phyloP scores from a whole-genome alignment of 2,113 vertebrate genomes.

The Chaetops frenatus region DNA sequence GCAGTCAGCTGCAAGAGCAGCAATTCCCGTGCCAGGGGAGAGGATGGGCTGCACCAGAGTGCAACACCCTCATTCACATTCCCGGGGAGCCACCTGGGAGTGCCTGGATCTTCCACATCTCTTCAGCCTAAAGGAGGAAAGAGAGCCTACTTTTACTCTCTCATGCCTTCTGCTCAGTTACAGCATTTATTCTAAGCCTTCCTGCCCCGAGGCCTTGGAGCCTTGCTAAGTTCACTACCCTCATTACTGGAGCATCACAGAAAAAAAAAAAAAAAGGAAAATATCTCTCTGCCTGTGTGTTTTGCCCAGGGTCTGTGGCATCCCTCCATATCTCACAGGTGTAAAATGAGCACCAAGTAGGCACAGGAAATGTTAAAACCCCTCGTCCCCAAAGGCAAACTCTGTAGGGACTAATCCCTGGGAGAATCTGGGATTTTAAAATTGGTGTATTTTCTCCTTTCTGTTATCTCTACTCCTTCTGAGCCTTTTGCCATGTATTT shows the following conservation, averaged over 20 bases:
- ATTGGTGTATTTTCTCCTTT: conserved; percentile 6
- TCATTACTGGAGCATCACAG: not conserved
- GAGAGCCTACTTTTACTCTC: not conserved
- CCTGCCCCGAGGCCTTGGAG: not conserved
- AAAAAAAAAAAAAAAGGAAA: not conserved
- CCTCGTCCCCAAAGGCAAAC: not conserved
- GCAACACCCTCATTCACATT: not conserved
- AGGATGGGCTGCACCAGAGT: not conserved
- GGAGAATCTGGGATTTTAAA: not conserved
- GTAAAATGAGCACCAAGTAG: not conserved
- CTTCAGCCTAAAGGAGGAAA: not conserved
- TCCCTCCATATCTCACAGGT: not conserved
- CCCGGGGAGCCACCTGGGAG: not conserved
- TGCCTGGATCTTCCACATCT: not conserved
- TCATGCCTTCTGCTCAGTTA: conserved; percentile 2
- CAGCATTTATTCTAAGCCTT: conserved; percentile 8
- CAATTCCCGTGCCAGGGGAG: accelerated
- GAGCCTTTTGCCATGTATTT: not conserved
- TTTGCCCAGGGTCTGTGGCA: not conserved
- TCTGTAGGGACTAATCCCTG: not conserved
- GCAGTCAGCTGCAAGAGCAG: not conserved
- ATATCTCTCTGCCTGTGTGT: not conserved
- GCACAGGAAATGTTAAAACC: not conserved
- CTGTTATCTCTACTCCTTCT: not conserved
- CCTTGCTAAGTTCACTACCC: not conserved